phyloP scores from a whole-genome alignment of 2,888 invertebrate species.

The Euclidia mi region DNA sequence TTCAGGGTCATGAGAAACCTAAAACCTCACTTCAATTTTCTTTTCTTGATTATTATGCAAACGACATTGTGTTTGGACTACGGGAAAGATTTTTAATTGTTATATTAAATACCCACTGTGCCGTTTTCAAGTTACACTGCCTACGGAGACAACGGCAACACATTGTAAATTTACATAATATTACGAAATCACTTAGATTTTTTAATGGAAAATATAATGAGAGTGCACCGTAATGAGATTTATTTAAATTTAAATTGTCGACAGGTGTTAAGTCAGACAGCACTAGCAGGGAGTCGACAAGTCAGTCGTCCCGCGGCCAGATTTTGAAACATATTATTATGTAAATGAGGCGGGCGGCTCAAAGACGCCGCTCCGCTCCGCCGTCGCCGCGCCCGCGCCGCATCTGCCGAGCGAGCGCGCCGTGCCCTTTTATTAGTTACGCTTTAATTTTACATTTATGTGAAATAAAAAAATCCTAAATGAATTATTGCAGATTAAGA shows the following conservation, averaged over 20 bases:
- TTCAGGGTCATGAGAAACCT: too few relatives aligned
- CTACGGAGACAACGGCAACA: too few relatives aligned
- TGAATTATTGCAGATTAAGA: conserved; percentile 64
- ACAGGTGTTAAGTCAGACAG: conserved; percentile 65
- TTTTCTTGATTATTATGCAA: too few relatives aligned
- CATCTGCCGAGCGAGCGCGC: conserved; percentile 68
- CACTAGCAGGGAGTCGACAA: conserved; percentile 71
- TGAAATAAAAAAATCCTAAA: conserved; percentile 62
- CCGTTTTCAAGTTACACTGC: too few relatives aligned
- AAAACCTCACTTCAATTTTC: too few relatives aligned
- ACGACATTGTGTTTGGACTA: too few relatives aligned
- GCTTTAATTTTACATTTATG: conserved; percentile 73
- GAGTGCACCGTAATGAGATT: conserved; percentile 34
- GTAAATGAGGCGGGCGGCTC: conserved; percentile 80
- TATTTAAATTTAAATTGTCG: conserved; percentile 60
- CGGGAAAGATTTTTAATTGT: too few relatives aligned
- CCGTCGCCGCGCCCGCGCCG: conserved; percentile 66
- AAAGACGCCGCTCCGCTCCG: conserved; percentile 76
- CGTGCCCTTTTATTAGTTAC: conserved; percentile 77
- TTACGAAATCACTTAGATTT: conserved; percentile 33
- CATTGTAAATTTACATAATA: neutral
- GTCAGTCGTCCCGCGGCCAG: conserved; percentile 71
- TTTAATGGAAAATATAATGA: conserved; percentile 42
- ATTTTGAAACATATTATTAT: conserved; percentile 86
- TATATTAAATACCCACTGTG: too few relatives aligned